A percentile compares a stretch with the other conserved stretches of the same genome.
Evolutionary conservation across 2,888 invertebrate genomes (phyloP).

Genomic region (Cheilosia grossa): DNA sequence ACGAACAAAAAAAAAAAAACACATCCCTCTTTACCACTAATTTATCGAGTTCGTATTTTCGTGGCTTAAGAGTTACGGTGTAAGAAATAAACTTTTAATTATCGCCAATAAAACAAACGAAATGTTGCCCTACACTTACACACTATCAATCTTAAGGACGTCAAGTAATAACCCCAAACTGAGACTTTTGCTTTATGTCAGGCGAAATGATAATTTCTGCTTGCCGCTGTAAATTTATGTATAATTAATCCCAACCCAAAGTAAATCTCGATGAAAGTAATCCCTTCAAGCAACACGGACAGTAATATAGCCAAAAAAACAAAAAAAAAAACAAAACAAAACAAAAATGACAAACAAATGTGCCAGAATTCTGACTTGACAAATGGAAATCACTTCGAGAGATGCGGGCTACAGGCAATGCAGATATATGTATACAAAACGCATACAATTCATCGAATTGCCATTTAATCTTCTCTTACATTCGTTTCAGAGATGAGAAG

Average conservation of each 20-base stretch:
- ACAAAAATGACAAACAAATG: slow-evolving; percentile 35
- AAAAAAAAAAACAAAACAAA: too few species aligned
- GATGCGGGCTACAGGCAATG: slow-evolving; percentile 46
- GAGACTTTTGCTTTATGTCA: too few species aligned
- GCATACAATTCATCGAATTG: slow-evolving; percentile 66
- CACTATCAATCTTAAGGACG: slow-evolving; percentile 16
- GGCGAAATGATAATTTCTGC: slow-evolving; percentile 12
- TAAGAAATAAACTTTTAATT: slow-evolving; percentile 8
- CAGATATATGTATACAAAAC: slow-evolving; percentile 56
- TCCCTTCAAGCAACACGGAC: slow-evolving; percentile 29
- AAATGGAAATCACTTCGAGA: slow-evolving; percentile 71
- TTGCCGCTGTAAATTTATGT: slow-evolving; percentile 4
- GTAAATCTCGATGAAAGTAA: slow-evolving; percentile 22
- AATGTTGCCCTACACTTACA: slow-evolving; percentile 23
- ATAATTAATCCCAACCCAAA: slow-evolving; percentile 26
- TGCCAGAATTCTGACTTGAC: slow-evolving; percentile 49
- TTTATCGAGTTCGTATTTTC: too few species aligned
- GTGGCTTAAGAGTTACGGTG: not conserved
- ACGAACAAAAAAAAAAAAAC: too few species aligned
- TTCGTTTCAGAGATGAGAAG: slow-evolving; percentile 26
- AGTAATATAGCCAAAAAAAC: slow-evolving; percentile 15
- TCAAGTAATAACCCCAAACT: slow-evolving; percentile 11
- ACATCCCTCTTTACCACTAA: too few species aligned
- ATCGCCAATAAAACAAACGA: slow-evolving; percentile 20
- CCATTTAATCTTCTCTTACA: slow-evolving; percentile 61